phyloP scores from a whole-genome alignment of 2,113 vertebrate genomes.

The Stigmatopora argus region DNA sequence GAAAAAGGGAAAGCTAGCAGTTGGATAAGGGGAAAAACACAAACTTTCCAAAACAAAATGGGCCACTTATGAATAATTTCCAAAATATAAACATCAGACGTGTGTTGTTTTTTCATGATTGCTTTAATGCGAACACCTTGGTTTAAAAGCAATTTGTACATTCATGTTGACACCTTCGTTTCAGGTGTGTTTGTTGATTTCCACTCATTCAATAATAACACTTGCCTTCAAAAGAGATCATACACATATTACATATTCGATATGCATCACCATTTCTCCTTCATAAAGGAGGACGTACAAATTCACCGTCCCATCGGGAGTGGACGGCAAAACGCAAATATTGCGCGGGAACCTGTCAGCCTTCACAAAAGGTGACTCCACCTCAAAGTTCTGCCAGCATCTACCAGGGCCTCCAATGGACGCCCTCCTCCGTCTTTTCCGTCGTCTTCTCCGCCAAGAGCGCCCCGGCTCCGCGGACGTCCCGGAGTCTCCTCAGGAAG shows the following conservation, averaged over 20 bases:
- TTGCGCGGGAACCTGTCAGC: constrained; percentile 26
- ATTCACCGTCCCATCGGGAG: constrained; percentile 17
- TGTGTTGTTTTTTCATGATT: constrained; percentile 45
- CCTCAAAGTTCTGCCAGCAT: constrained; percentile 17
- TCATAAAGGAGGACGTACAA: constrained; percentile 4
- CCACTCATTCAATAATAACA: constrained; percentile 54
- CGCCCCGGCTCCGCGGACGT: constrained; percentile 33
- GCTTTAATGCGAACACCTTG: constrained; percentile 67
- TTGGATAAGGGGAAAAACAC: too few relatives aligned
- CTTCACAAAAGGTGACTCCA: constrained; percentile 43
- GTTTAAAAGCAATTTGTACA: constrained; percentile 64
- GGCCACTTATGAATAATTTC: neutral
- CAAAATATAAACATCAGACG: neutral
- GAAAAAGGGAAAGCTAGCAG: too few relatives aligned
- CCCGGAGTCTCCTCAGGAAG: constrained; percentile 39
- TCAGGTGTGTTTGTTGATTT: constrained; percentile 32
- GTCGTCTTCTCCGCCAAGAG: constrained; percentile 36
- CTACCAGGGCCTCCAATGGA: constrained; percentile 70
- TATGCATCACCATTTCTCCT: constrained; percentile 22
- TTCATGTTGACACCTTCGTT: constrained; percentile 28
- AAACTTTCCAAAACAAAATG: too few relatives aligned
- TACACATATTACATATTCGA: constrained; percentile 39
- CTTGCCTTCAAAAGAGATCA: constrained; percentile 37
- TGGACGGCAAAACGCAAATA: neutral
- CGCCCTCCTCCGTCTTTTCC: constrained; percentile 47